These are phyloP conservation scores for Dendrocincla tyrannina DNA, from an alignment of 2,797 vertebrate species.

Conservation along the genomic window DNA sequence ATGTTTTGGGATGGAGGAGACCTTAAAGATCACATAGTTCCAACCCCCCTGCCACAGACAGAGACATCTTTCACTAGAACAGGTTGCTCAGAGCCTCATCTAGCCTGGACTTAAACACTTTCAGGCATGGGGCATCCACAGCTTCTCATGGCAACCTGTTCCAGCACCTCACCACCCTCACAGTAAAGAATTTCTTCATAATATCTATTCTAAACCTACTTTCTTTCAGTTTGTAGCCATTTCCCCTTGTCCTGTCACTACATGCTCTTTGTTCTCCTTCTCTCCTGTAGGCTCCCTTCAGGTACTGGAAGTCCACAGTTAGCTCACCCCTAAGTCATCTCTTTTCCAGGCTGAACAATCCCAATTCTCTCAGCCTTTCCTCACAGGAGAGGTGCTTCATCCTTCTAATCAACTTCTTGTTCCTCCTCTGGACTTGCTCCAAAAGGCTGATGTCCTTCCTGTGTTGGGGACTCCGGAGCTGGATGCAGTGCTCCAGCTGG, in stretches of 20 bases:
- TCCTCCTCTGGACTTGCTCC: not conserved
- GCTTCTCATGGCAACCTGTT: not conserved
- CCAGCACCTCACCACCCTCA: not conserved
- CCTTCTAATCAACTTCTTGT: not conserved
- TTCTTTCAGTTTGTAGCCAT: not conserved
- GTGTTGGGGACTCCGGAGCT: not conserved
- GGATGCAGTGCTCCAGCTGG: not conserved
- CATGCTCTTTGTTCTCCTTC: too few relatives aligned
- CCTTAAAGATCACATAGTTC: not conserved
- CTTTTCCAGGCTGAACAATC: not conserved
- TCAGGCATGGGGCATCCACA: not conserved
- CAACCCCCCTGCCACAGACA: not conserved
- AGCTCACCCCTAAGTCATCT: not conserved
- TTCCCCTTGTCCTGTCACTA: not conserved
- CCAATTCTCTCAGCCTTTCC: not conserved
- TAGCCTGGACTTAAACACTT: not conserved
- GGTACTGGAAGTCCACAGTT: not conserved
- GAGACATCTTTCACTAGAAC: not conserved
- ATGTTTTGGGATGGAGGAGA: not conserved
- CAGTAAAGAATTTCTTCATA: not conserved
- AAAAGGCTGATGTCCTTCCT: not conserved
- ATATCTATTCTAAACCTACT: not conserved
- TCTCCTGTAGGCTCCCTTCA: not conserved
- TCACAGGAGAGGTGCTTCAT: not conserved
- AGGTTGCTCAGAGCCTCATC: not conserved